These are phyloP conservation scores for Catharus ustulatus DNA, from an alignment of 2,797 vertebrate genomes.

Conservation along the genomic window DNA sequence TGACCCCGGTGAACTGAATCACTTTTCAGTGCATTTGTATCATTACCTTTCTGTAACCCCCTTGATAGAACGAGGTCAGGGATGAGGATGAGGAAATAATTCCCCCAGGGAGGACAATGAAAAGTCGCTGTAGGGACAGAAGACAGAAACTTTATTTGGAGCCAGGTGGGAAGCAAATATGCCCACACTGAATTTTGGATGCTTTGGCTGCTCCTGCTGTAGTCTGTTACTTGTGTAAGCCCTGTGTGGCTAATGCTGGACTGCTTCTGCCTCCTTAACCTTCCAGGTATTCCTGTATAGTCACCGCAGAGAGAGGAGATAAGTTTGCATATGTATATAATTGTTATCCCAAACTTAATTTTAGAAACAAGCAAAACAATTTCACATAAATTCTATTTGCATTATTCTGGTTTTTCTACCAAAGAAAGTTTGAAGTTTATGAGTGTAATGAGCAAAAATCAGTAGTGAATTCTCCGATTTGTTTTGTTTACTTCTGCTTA, in stretches of 20 bases:
- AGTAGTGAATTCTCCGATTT: not conserved
- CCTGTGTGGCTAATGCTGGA: rapidly evolving
- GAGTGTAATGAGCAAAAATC: not conserved
- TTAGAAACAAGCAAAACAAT: not conserved
- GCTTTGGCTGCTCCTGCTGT: not conserved
- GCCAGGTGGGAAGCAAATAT: rapidly evolving
- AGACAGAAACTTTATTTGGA: rapidly evolving
- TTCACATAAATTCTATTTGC: not conserved
- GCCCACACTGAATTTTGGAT: not conserved
- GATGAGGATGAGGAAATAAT: not conserved
- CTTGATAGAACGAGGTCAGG: not conserved
- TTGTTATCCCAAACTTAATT: not conserved
- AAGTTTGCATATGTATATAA: rapidly evolving
- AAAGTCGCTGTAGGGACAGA: not conserved
- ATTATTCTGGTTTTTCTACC: not conserved
- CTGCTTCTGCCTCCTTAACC: not conserved
- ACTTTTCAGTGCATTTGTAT: not conserved
- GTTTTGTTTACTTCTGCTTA: not conserved
- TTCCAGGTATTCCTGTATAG: not conserved
- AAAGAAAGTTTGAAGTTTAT: not conserved
- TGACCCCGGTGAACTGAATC: rapidly evolving
- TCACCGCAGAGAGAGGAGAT: not conserved
- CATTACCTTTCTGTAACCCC: not conserved
- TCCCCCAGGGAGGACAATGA: rapidly evolving
- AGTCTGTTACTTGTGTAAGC: not conserved